phyloP scores from a whole-genome alignment of 2,113 vertebrate species.

The Cheirogaleus medius region DNA sequence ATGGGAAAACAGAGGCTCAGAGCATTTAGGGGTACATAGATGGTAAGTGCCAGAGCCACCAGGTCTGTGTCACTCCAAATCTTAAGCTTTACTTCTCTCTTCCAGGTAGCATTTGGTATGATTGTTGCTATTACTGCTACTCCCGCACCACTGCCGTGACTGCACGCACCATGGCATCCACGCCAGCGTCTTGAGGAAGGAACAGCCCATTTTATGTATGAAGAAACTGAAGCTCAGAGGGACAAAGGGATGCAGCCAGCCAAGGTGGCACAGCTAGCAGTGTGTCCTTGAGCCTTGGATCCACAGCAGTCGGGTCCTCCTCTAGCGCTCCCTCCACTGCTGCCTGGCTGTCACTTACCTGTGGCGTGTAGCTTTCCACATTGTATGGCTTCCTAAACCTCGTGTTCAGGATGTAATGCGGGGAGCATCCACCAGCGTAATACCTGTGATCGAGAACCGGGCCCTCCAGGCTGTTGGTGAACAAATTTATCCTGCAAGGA shows the following conservation, averaged over 20 bases:
- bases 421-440: slow-evolving; percentile 91
- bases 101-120: neutral
- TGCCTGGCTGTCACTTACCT: slow-evolving; percentile 82
- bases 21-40: neutral
- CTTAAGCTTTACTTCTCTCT: neutral
- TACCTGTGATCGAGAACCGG: slow-evolving; percentile 94
- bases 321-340: rapidly evolving
- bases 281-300: rapidly evolving
- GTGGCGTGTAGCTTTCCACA: slow-evolving; percentile 89
- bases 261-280: neutral
- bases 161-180: rapidly evolving
- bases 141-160: rapidly evolving
- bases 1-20: neutral
- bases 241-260: rapidly evolving
- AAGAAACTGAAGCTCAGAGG: neutral
- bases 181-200: neutral
- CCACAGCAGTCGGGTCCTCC: rapidly evolving
- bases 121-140: neutral
- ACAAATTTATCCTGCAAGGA: slow-evolving; percentile 89
- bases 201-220: neutral
- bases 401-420: slow-evolving; percentile 89
- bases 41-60: neutral
- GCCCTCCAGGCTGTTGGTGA: slow-evolving; percentile 91
- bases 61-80: neutral
- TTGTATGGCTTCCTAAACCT: slow-evolving; percentile 95